Base-by-base conservation (phyloP, 2,113 vertebrate species). In the Tichodroma muraria region DNA sequence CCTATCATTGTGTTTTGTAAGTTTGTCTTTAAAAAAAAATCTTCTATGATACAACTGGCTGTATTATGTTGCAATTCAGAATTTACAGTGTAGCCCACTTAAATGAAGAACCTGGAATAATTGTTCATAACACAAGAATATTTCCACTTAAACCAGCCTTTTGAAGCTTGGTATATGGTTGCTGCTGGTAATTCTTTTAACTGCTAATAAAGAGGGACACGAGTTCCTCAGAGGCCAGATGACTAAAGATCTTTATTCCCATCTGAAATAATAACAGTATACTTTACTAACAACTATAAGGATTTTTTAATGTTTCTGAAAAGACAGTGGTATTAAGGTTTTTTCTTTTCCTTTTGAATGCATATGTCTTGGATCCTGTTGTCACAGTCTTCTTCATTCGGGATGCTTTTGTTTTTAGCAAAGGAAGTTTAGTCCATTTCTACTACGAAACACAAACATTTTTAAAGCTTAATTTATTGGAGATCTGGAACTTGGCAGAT, bases 21-120 rank as follows among this genome's bases (percentile, higher is more conserved):
- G 86, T 96, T 90, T 95, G 94, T 92, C 80, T 95, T 94, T 61
- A 31, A 84, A 94, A 96, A 83, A 52, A 61, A 93, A 69, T 57
- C 90, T 96, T 93, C 90, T 96, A 89, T 90, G 70, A 60, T 97
- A 96, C 92, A 97, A 96, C 96, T 96, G 72, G 91, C 96, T 97
- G 73, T 97, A 64, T 97, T 97, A 88, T 85, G 84, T 97, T 97
- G 93, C 92, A 97, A 76, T 94, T 97, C 95, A 97, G 96, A 96
- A 96, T 96, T 95, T 96, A 95, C 90, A 96, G 87, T 97, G 96
- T 94, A 97, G 96, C 92, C 96, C 97, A 95, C 88, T 97, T 98
- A 98, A 96, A 97, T 97, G 94, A 96, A 97, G 97, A 95, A 96
- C 95, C 79, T 96, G 93, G 86, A 97, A 96, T 91, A 94, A 94